phyloP scores from a whole-genome alignment of 2,888 invertebrate genomes.

The Agrotis exclamationis region DNA sequence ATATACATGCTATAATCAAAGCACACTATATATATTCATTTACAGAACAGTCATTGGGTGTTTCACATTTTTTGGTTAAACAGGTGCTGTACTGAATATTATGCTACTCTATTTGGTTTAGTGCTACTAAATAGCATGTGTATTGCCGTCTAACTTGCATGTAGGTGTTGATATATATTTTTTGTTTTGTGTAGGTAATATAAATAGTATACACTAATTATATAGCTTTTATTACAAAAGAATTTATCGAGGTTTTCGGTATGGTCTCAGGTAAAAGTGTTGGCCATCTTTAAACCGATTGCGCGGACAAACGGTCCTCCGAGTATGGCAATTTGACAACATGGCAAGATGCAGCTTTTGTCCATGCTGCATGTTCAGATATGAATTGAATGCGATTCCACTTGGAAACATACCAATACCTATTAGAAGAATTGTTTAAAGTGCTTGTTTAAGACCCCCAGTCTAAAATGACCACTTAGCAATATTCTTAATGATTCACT shows the following conservation, averaged over 20 bases:
- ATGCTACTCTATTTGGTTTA: not conserved
- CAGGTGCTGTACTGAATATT: conserved; percentile 6
- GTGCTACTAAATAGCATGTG: conserved; percentile 23
- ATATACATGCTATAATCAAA: conserved; percentile 24
- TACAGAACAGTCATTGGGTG: not conserved
- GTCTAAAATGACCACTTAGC: too few species aligned
- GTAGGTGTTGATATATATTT: conserved; percentile 24
- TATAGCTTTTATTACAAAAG: conserved; percentile 17
- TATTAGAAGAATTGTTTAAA: too few species aligned
- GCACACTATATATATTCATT: not conserved
- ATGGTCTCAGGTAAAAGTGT: conserved; percentile 32
- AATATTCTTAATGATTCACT: too few species aligned
- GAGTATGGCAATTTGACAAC: too few species aligned
- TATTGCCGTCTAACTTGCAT: conserved; percentile 15
- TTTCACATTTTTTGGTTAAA: conserved; percentile 1
- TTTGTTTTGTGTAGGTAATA: conserved; percentile 24
- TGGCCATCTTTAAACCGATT: conserved; percentile 6
- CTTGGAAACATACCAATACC: too few species aligned
- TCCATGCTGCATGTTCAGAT: too few species aligned
- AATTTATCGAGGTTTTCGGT: conserved; percentile 20
- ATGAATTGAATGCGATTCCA: too few species aligned
- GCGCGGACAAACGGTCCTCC: too few species aligned
- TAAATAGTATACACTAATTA: conserved; percentile 32
- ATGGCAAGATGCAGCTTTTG: too few species aligned
- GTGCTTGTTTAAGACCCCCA: too few species aligned